A percentile compares a stretch with the other conserved stretches of the same genome.
phyloP scores from a whole-genome alignment of 2,888 invertebrate species.

The Lordiphosa fenestrarum region DNA sequence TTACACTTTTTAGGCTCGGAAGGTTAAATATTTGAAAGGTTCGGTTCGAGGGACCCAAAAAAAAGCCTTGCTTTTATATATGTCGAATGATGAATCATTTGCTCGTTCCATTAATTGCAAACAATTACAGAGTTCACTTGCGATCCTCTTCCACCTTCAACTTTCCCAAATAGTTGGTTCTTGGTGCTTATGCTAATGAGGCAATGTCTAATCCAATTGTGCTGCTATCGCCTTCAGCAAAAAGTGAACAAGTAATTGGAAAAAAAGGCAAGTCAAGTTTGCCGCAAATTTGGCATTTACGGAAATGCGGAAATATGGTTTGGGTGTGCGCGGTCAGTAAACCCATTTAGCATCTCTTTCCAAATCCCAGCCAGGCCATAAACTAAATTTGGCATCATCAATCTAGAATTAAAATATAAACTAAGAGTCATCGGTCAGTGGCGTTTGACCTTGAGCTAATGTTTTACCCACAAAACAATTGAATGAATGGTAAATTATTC shows the following conservation, averaged over 20 bases:
- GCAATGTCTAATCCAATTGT: conserved; percentile 40
- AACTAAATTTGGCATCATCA: conserved; percentile 42
- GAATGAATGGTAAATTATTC: conserved; percentile 26
- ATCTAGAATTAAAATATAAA: conserved; percentile 30
- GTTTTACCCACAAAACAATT: conserved; percentile 43
- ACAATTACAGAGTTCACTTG: conserved; percentile 5
- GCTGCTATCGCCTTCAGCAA: conserved; percentile 25
- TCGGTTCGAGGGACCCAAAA: no score
- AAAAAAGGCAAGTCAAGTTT: conserved; percentile 55
- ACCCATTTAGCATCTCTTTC: conserved; percentile 40
- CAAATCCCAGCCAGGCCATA: conserved; percentile 9
- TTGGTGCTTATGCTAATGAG: conserved; percentile 42
- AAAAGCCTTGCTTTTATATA: neutral
- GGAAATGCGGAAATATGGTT: conserved; percentile 57
- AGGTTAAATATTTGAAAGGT: no score
- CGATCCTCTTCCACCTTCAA: conserved; percentile 41
- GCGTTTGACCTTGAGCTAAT: conserved; percentile 62
- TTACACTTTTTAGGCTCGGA: no score
- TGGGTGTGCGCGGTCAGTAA: conserved; percentile 59
- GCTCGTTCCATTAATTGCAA: conserved; percentile 5
- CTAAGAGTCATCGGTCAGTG: conserved; percentile 41
- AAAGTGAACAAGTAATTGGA: conserved; percentile 22
- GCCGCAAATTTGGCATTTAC: conserved; percentile 43
- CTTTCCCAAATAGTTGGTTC: conserved; percentile 33
- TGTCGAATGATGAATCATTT: neutral